Evolutionary conservation across 2,113 vertebrate genomes (phyloP).

Genomic region (Microcebus jonahi): DNA sequence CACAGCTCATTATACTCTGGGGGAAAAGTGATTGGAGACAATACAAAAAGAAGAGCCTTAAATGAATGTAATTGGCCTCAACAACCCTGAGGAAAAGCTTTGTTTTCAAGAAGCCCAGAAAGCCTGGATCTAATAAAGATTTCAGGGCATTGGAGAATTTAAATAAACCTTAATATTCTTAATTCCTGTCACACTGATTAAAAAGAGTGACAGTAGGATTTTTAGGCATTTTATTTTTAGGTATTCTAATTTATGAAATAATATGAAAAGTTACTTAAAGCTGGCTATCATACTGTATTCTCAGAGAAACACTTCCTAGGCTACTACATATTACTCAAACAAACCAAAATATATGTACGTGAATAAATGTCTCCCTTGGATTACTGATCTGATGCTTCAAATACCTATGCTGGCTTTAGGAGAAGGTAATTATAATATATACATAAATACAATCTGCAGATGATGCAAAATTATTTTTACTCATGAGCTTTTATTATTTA

Average conservation of each 20-base stretch:
- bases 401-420: not conserved
- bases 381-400: not conserved
- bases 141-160: not conserved
- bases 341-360: not conserved
- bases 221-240: constrained; percentile 4
- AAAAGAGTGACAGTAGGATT: not conserved
- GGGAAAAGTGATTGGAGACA: not conserved
- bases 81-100: not conserved
- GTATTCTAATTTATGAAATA: not conserved
- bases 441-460: not conserved
- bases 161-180: not conserved
- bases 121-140: not conserved
- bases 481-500: not conserved
- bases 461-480: not conserved
- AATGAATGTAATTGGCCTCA: not conserved
- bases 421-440: not conserved
- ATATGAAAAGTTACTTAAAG: not conserved
- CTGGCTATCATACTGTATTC: not conserved
- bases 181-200: not conserved
- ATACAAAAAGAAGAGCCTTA: constrained; percentile 11
- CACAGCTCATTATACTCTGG: constrained; percentile 22
- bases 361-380: not conserved
- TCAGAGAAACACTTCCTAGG: not conserved
- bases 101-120: not conserved
- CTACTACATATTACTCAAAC: not conserved